Conservation (phyloP, 2,888 invertebrate species). For the Nemotelus pantherinus region DNA sequence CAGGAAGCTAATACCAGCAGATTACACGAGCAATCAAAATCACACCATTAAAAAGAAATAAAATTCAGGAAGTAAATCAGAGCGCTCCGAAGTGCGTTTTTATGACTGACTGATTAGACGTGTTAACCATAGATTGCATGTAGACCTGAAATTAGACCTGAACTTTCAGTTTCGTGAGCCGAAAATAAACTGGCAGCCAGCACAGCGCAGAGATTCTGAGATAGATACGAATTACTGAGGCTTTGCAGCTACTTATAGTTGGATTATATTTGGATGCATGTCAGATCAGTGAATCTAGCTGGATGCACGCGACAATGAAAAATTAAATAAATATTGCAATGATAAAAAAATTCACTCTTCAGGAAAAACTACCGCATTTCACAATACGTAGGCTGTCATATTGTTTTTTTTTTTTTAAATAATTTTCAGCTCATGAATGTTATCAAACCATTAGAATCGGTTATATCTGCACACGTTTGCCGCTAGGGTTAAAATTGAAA, state of each 20-base stretch:
- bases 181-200: neutral
- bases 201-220: neutral
- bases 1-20: neutral
- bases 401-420: too few relatives aligned
- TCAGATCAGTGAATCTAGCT: too few relatives aligned
- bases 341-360: too few relatives aligned
- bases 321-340: too few relatives aligned
- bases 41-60: constrained; percentile 12
- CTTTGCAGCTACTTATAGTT: too few relatives aligned
- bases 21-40: neutral
- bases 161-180: neutral
- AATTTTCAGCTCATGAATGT: too few relatives aligned
- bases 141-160: neutral
- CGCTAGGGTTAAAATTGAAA: neutral
- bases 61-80: constrained; percentile 10
- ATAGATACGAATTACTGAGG: neutral
- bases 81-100: neutral
- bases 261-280: too few relatives aligned
- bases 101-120: neutral
- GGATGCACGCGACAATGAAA: too few relatives aligned
- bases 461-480: too few relatives aligned
- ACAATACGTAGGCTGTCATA: too few relatives aligned
- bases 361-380: too few relatives aligned
- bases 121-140: neutral
- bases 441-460: too few relatives aligned